phyloP scores from a whole-genome alignment of 2,888 invertebrate genomes.

The Acanthococcus lagerstroemiae region DNA sequence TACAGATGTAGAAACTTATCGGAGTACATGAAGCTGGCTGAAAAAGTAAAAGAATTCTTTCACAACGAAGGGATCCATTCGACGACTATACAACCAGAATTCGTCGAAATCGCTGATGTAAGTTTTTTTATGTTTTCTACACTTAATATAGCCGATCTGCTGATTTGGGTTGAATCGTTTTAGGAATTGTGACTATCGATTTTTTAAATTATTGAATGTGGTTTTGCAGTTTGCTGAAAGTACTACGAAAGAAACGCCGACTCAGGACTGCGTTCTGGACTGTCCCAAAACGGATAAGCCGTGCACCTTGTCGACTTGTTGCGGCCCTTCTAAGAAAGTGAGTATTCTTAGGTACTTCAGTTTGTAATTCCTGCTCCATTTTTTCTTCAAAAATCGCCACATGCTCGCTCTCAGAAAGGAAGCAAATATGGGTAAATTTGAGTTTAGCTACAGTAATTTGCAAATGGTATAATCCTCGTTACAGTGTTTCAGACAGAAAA shows the following conservation, averaged over 20 bases:
- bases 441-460: no score
- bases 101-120: slow-evolving; percentile 61
- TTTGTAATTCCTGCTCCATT: no score
- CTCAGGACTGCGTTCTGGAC: slow-evolving; percentile 68
- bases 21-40: slow-evolving; percentile 95
- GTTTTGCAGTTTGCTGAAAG: slow-evolving; percentile 41
- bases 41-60: slow-evolving; percentile 92
- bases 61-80: slow-evolving; percentile 98
- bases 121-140: no score
- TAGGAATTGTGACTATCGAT: no score
- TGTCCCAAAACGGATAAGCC: slow-evolving; percentile 75
- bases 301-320: slow-evolving; percentile 80
- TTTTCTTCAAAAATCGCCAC: no score
- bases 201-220: no score
- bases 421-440: no score
- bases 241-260: slow-evolving; percentile 43
- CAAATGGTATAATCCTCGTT: no score
- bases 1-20: slow-evolving; percentile 78
- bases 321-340: slow-evolving; percentile 71
- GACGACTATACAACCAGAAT: slow-evolving; percentile 97
- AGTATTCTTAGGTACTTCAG: no score
- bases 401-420: no score
- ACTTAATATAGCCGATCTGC: no score
- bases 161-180: background rate
- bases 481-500: no score